These are phyloP conservation scores for Rotaria macrura DNA, from an alignment of 2,888 invertebrate genomes.

Conservation along the genomic window DNA sequence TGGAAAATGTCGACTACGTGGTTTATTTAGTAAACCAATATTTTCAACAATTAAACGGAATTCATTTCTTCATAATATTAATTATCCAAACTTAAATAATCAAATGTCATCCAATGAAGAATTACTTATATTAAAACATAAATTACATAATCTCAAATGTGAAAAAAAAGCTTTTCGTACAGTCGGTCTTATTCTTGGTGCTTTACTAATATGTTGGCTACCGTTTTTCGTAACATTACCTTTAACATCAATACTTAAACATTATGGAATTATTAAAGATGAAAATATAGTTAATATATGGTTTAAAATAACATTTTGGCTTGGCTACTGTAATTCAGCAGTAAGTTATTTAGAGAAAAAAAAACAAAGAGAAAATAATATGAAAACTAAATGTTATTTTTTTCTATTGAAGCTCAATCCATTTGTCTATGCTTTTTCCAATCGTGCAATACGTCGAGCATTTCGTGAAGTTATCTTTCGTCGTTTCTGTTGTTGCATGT, in stretches of 20 bases:
- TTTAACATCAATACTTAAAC: neutral
- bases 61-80: neutral
- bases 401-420: neutral
- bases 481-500: neutral
- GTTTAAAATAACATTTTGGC: constrained; percentile 19
- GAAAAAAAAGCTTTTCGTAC: constrained; percentile 17
- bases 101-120: neutral
- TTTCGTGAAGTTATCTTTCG: neutral
- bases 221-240: neutral
- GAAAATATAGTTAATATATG: neutral
- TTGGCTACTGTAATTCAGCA: constrained; percentile 14
- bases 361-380: neutral
- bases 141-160: neutral
- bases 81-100: neutral
- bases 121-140: neutral
- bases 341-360: no score
- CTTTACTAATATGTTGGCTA: constrained; percentile 11
- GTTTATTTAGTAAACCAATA: neutral
- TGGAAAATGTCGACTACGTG: neutral
- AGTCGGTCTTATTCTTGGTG: neutral
- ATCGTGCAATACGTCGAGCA: constrained; percentile 12
- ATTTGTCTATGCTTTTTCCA: neutral
- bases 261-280: neutral
- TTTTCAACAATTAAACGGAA: neutral
- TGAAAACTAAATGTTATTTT: neutral